These are phyloP conservation scores for Zeuzera pyrina DNA, from an alignment of 2,888 invertebrate genomes.

Conservation along the genomic window DNA sequence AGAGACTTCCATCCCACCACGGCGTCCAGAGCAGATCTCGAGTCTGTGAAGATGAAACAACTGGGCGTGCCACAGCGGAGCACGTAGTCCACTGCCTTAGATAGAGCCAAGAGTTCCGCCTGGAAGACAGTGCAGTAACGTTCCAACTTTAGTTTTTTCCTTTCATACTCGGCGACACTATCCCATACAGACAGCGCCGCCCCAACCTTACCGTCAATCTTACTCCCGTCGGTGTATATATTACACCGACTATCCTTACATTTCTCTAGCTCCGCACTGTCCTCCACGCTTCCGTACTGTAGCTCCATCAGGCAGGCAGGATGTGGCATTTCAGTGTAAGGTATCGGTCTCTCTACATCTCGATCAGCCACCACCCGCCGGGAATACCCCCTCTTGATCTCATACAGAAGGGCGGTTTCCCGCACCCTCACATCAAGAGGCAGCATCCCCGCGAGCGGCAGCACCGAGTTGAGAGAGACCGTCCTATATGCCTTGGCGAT, in stretches of 20 bases:
- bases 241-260: no score
- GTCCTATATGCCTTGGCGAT: slow-evolving; percentile 2
- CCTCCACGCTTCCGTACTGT: neutral
- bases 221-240: slow-evolving; percentile 7
- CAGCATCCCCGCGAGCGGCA: slow-evolving; percentile 2
- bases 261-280: no score
- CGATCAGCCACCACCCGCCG: neutral
- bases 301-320: neutral
- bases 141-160: neutral
- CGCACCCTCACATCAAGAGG: slow-evolving; percentile 5
- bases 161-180: neutral
- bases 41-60: no score
- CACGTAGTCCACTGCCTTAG: slow-evolving; percentile 4
- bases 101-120: no score
- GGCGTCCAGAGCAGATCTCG: neutral
- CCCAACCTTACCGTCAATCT: no score
- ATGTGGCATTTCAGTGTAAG: neutral
- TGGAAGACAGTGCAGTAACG: no score
- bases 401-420: slow-evolving; percentile 1
- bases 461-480: no score
- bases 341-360: neutral
- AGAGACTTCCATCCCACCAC: slow-evolving; percentile 29
- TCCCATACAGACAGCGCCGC: slow-evolving; percentile 2
- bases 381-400: neutral
- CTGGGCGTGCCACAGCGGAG: no score